Conservation (phyloP, 2,888 invertebrate genomes). For the Leucophora obtusa region DNA sequence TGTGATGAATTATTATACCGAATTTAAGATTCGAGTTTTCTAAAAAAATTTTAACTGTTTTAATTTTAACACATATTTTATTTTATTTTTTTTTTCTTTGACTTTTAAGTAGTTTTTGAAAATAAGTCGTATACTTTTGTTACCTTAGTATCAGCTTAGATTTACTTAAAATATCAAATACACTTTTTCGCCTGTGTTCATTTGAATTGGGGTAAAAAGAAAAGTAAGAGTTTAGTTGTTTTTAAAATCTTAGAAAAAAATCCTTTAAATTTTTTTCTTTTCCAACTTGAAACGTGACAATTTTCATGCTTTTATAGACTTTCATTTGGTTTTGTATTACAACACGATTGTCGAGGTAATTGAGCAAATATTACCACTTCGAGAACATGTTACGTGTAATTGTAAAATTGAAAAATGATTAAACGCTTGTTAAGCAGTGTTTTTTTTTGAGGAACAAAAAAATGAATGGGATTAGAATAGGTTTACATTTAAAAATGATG, state of each 20-base stretch:
- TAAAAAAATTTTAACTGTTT: too few species aligned
- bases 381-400: slow-evolving; percentile 2
- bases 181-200: background rate
- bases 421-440: slow-evolving; percentile 16
- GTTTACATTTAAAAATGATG: too few species aligned
- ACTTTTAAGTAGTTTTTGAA: too few species aligned
- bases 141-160: slow-evolving; percentile 4
- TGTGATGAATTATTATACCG: too few species aligned
- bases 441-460: background rate
- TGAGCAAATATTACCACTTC: slow-evolving; percentile 35
- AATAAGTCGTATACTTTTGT: too few species aligned
- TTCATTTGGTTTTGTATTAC: background rate
- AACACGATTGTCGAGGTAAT: slow-evolving; percentile 31
- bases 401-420: background rate
- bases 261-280: background rate
- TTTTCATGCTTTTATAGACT: slow-evolving; percentile 29
- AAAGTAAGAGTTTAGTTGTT: slow-evolving; percentile 7
- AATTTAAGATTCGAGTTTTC: too few species aligned
- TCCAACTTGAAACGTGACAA: slow-evolving; percentile 25
- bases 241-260: slow-evolving; percentile 28
- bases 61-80: too few species aligned
- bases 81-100: too few species aligned
- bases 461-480: too few species aligned
- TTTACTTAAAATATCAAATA: slow-evolving; percentile 15
- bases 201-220: background rate